Conservation (phyloP, 2,113 vertebrate species). For the Ciconia maguari region DNA sequence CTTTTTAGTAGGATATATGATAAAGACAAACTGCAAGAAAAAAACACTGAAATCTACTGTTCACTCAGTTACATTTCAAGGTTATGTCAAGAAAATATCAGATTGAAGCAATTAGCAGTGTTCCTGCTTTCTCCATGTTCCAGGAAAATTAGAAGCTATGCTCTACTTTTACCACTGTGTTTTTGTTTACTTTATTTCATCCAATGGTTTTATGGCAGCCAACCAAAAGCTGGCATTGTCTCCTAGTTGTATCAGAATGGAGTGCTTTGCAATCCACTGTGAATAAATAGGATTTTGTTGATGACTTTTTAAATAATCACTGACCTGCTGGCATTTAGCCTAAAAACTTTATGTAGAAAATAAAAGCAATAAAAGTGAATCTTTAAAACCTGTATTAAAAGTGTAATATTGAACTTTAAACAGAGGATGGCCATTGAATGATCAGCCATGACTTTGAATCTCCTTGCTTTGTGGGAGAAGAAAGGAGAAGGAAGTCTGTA, state of each 20-base stretch:
- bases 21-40: not conserved
- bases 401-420: not conserved
- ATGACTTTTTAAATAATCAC: not conserved
- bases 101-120: not conserved
- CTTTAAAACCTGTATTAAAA: not conserved
- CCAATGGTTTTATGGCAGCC: not conserved
- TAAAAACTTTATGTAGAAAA: not conserved
- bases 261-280: not conserved
- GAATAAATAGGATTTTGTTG: not conserved
- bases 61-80: not conserved
- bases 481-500: not conserved
- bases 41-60: not conserved
- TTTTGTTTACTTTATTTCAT: not conserved
- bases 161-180: not conserved
- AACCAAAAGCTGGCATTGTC: not conserved
- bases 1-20: not conserved
- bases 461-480: not conserved
- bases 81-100: not conserved
- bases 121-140: not conserved
- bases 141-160: not conserved
- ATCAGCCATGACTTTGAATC: not conserved
- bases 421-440: not conserved
- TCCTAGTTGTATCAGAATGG: not conserved
- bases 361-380: not conserved
- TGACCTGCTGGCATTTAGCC: not conserved